Base-by-base conservation (phyloP, 2,797 vertebrate species). In the Scyliorhinus canicula region DNA sequence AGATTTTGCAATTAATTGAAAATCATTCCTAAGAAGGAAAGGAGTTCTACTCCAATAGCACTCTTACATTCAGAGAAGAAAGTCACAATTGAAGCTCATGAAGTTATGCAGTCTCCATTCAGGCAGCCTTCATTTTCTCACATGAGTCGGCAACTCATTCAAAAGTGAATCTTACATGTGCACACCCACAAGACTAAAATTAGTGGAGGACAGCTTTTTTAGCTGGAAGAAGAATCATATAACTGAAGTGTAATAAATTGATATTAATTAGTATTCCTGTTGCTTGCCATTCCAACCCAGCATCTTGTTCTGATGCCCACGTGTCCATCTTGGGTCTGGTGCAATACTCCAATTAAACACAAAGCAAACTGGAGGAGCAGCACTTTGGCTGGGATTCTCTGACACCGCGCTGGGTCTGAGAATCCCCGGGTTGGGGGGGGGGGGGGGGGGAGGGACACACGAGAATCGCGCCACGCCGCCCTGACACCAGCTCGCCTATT, bases 1-100 rank as follows among this genome's bases (percentile, higher is more conserved):
- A 35, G 14, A 94, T 74, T 94, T 94, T 94, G 50, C 28, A 50
- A 94, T 74, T 69, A 74, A n/a, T 50, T 94, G 44, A 52, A 74
- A 94, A 52, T 94, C 44, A 52, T 94, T 52, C 67, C 31, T 21
- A 69, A 94, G 28, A 69, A 0, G 47, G 65, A 74, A 74, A 71
- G 47, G 67, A 52, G 35, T 19, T 74, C 69, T 21, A 11, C 35
- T n/a, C 67, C 11, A 28, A 35, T 55, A 47, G 44, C 67, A 28
- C 8, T 74, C 65, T n/a, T 74, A 47, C 65, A 50, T 69, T 93
- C 91, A 50, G 31, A n/a, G 5, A 65, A 24, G n/a, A 11, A 74
- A 19, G 35, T 19, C 47, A 71, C 71, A 71, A 74, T n/a, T 74
- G 47, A 94, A 50, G 28, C 0, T 50, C 65, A 31, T 67, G 65